phyloP scores from a whole-genome alignment of 1,140 invertebrate genomes.

The Ectropis grisescens region DNA sequence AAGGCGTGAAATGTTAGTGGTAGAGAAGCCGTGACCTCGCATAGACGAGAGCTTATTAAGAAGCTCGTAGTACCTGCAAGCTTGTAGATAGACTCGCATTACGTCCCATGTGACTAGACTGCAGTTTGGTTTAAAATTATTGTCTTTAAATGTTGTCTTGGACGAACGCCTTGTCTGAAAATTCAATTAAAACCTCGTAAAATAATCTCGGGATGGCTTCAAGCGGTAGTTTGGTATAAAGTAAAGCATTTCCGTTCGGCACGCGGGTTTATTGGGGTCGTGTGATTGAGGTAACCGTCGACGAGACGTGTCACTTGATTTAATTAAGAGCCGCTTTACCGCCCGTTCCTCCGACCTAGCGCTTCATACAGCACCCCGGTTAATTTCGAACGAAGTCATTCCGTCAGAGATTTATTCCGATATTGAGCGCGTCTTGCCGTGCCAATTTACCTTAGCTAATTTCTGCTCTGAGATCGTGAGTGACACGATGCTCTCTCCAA shows the following conservation, averaged over 20 bases:
- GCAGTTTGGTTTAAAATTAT: too few relatives aligned
- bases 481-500: too few relatives aligned
- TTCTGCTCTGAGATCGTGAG: too few relatives aligned
- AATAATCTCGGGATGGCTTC: not conserved
- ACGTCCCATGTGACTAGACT: too few relatives aligned
- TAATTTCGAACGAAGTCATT: constrained; percentile 59
- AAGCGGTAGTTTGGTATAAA: constrained; percentile 11
- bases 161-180: too few relatives aligned
- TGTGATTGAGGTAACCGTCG: constrained; percentile 61
- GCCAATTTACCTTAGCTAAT: constrained; percentile 9
- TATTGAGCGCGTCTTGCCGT: constrained; percentile 40
- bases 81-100: too few relatives aligned
- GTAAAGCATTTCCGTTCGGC: constrained; percentile 34
- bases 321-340: constrained; percentile 67
- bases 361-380: constrained; percentile 35
- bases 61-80: not conserved
- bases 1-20: constrained; percentile 22
- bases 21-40: constrained; percentile 17
- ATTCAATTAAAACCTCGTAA: too few relatives aligned
- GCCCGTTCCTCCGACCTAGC: constrained; percentile 49
- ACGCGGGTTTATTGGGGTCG: constrained; percentile 59
- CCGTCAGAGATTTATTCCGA: constrained; percentile 55
- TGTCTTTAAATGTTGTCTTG: too few relatives aligned
- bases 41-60: constrained; percentile 27
- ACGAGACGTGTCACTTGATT: constrained; percentile 67